Conservation (phyloP, 2,888 invertebrate species). For the Imbricaverruca yamaguchii region DNA sequence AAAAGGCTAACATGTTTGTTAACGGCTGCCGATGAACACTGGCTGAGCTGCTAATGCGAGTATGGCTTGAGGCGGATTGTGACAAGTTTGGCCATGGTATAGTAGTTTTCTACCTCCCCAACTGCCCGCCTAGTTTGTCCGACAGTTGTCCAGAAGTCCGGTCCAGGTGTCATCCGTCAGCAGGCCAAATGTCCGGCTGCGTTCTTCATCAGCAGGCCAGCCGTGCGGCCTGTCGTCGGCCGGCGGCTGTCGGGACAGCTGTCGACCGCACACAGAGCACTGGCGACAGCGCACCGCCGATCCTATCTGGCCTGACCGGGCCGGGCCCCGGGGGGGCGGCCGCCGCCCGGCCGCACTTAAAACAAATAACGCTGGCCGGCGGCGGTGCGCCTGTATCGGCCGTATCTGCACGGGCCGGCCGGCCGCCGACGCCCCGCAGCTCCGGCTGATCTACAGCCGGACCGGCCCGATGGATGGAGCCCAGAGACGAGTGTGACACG, state of each 20-base stretch:
- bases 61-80: too few relatives aligned
- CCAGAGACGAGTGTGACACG: neutral
- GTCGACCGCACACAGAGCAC: neutral
- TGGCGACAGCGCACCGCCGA: neutral
- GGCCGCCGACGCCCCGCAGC: constrained; percentile 2
- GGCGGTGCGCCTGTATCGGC: neutral
- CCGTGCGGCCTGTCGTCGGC: neutral
- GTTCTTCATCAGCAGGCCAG: neutral
- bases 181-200: neutral
- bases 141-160: neutral
- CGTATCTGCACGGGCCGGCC: neutral
- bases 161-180: neutral
- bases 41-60: too few relatives aligned
- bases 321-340: neutral
- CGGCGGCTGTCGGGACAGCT: neutral
- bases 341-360: neutral
- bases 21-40: too few relatives aligned
- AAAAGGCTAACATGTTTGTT: too few relatives aligned
- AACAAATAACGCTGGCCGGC: constrained; percentile 2
- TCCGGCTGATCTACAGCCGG: neutral
- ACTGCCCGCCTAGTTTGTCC: too few relatives aligned
- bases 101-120: too few relatives aligned
- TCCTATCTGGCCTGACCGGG: neutral
- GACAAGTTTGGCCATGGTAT: too few relatives aligned
- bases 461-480: neutral